Base-by-base conservation (phyloP, 2,797 vertebrate genomes). In the Brotula barbata region DNA sequence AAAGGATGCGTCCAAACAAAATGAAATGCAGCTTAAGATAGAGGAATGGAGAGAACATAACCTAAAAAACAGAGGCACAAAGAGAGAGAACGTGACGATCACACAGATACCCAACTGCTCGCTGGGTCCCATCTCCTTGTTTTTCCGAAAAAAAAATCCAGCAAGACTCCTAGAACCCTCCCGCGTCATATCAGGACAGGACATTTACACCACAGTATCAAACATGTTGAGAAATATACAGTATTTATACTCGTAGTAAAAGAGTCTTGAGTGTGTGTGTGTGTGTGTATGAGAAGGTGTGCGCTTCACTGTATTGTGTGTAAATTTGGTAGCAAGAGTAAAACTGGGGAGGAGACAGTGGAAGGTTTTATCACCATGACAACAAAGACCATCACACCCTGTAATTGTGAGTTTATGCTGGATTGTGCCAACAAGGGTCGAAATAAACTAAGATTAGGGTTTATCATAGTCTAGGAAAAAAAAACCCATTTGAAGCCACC, bases 181-280 rank as follows among this genome's bases (percentile, higher is more conserved):
- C 56, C 6, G 34, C 44, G n/a, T 67, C 60, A 71, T 54, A 80
- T 73, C 82, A 81, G 82, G 87, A 86, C 88, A 88, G 81, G 55
- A 90, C 85, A 85, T 78, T 80, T 89, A 90, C 90, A 90, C 89
- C 88, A 89, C 85, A 82, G 88, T 86, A 89, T 89, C 87, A 90
- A 91, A 88, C 75, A 77, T 78, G 58, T 61, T 51, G 71, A 81
- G 80, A 90, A 91, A 90, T 91, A 83, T 90, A 89, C 88, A 90
- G 71, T 67, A 86, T 88, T 81, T 80, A 84, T 77, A 80, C 69
- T 64, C 83, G 81, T 83, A 90, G 78, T 72, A 89, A 90, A 90
- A 87, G 78, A 84, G 82, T 84, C 75, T n/a, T n/a, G n/a, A n/a
- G n/a, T 75, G 75, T 58, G 59, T 48, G 68, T 68, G 69, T 52